Base-by-base conservation (phyloP, 2,888 invertebrate genomes). In the Aporophyla lueneburgensis region DNA sequence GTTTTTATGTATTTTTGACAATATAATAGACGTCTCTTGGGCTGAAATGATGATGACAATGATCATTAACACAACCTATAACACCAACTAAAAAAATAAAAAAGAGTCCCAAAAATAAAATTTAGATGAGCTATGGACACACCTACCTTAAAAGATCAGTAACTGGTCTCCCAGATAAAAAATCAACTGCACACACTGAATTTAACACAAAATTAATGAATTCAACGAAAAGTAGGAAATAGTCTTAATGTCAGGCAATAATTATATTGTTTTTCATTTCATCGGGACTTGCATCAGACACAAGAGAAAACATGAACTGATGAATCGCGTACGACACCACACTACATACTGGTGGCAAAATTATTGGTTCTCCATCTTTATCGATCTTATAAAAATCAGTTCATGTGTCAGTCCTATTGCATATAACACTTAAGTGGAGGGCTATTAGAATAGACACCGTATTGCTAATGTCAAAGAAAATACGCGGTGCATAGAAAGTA, bases 301-400 rank as follows among this genome's bases (percentile, higher is more conserved):
- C 24, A 10, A 73, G 24, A 72, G 19, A 51, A 27, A 9, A 40
- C 58, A 27, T 27, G 40, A 40, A 27, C 43, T 49, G 19, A n/a
- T 10, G 40, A 27, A 27, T 51, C 40, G 40, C 27, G 49, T 7
- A 27, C 65, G 27, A 51, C 33, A 46, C 40, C 2, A 19, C 21
- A 74, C 74, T 74, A 53, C 59, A 9, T 58, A 53, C 16, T 46
- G 33, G 33, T 33, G 33, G 5, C 16, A 16, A 54, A 33, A 40
- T 62, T 27, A 33, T 51, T n/a, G 27, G 58, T n/a, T 43, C 21
- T 58, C 6, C 6, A 10, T 1, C 3, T 24, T 19, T 43, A 66
- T 77, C 58, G 14, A 75, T 76, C 46, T 63, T 76, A 5, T 19
- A n/a, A 5, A 19, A 51, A n/a, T n/a, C 24, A 33, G n/a, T 19